Evolutionary conservation across 2,888 invertebrate genomes (phyloP), one percentile per base, ranked within the genome.

Genomic region (Pristionchus exspectatus): DNA sequence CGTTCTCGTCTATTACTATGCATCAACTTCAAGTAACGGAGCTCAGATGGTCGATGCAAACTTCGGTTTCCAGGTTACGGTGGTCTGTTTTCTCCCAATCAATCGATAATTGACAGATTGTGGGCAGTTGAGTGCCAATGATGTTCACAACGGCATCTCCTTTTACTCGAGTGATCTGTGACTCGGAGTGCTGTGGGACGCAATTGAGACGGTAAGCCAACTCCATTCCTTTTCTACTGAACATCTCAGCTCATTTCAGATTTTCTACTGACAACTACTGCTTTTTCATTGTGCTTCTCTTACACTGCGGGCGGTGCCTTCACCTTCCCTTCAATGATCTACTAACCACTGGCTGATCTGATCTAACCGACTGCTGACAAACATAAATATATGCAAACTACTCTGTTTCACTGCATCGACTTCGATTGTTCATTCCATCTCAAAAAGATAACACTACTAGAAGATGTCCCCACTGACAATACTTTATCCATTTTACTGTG

Each of bases 41-140:
- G 16, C 16, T 7, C 59, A 66, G n/a, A 50, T 24, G 69, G 44
- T 44, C 27, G 69, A 87, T 69, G 66, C 87, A 2, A 66, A 44
- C 66, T 86, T 86, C 86, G 63, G 66, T 24, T 86, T 86, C 69
- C 66, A 86, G 86, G 86, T 86, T 86, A 59, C 84, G 30, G 84
- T 84, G 56, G 84, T 38, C 21, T 59, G 38, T 21, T 3, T 1
- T 2, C 56, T n/a, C 21, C 21, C 10, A 27, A 30, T 12, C 30
- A 59, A 84, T 56, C 56, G 59, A 59, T 84, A 84, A 59, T 84
- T 59, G 4, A 18, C 59, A 84, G 84, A 84, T 84, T 21, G 54
- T 66, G 66, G 44, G 86, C 12, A 69, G 87, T 50, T 87, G 87
- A 69, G 69, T 50, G 9, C 87, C 69, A 24, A 87, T 86, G 86